phyloP scores from a whole-genome alignment of 37 sponge, comb jelly and placozoan species.

The Corticium candelabrum region DNA sequence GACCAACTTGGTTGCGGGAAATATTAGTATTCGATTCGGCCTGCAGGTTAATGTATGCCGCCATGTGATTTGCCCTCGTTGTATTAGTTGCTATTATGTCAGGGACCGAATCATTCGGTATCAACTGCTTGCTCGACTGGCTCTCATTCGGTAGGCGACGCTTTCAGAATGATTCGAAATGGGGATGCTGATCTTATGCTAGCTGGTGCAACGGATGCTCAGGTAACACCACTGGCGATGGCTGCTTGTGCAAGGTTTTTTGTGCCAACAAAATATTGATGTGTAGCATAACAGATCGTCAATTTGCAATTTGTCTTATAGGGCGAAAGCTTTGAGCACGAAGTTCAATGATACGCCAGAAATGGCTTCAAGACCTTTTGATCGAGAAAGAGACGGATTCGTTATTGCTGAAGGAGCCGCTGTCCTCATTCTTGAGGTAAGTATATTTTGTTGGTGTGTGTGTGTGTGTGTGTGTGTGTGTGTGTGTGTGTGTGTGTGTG shows the following conservation, averaged over 20 bases:
- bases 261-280: no score
- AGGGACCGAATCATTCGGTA: slow-evolving; percentile 79
- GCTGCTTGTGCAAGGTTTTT: slow-evolving; percentile 50
- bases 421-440: background rate
- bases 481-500: no score
- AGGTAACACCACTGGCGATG: slow-evolving; percentile 34
- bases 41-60: slow-evolving; percentile 31
- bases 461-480: no score
- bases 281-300: no score
- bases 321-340: slow-evolving; percentile 24
- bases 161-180: slow-evolving; percentile 46
- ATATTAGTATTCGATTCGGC: slow-evolving; percentile 51
- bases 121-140: slow-evolving; percentile 90
- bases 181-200: slow-evolving; percentile 74
- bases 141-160: slow-evolving; percentile 71
- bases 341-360: slow-evolving; percentile 56
- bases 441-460: no score
- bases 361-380: slow-evolving; percentile 84
- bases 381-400: slow-evolving; percentile 77
- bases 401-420: slow-evolving; percentile 81
- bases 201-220: slow-evolving; percentile 63
- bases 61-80: background rate
- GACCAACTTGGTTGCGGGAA: slow-evolving; percentile 67
- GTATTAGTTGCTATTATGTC: background rate
- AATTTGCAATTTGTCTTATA: no score